Conservation (phyloP, 2,888 invertebrate genomes). For the Pristionchus exspectatus region DNA sequence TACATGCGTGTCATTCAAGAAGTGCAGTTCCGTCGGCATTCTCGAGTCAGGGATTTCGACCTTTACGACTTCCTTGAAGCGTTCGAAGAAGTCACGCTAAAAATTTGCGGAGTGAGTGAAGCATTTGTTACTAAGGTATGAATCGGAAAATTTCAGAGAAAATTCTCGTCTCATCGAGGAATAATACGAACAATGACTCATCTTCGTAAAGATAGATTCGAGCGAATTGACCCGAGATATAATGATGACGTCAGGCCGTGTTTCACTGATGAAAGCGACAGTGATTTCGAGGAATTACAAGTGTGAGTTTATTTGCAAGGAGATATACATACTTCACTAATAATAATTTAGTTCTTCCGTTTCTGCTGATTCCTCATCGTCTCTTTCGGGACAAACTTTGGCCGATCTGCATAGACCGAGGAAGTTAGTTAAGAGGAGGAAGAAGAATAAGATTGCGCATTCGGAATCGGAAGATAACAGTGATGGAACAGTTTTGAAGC, state of each 20-base stretch:
- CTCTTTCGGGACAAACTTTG: not conserved
- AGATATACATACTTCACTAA: not conserved
- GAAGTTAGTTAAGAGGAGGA: not conserved
- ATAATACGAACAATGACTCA: not conserved
- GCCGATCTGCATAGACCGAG: not conserved
- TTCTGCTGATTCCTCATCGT: not conserved
- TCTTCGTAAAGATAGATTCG: not conserved
- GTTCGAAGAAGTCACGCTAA: constrained; percentile 14
- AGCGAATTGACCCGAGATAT: not conserved
- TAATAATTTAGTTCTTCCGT: not conserved
- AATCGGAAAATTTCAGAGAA: not conserved
- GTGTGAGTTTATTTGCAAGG: not conserved
- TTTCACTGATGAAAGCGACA: constrained; percentile 31
- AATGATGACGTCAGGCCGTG: not conserved
- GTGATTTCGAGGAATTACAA: not conserved
- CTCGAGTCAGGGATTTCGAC: not conserved
- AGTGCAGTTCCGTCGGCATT: not conserved
- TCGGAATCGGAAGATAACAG: not conserved
- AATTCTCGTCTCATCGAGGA: not conserved
- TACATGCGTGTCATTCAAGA: constrained; percentile 26
- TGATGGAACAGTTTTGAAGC: not conserved
- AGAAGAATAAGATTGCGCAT: not conserved
- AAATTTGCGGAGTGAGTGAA: constrained; percentile 6
- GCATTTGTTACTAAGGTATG: not conserved
- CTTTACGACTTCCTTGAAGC: constrained; percentile 21